A percentile compares a stretch with the other conserved stretches of the same genome.
Evolutionary conservation across 2,888 invertebrate species (phyloP).

Genomic region (Machimus rusticus): DNA sequence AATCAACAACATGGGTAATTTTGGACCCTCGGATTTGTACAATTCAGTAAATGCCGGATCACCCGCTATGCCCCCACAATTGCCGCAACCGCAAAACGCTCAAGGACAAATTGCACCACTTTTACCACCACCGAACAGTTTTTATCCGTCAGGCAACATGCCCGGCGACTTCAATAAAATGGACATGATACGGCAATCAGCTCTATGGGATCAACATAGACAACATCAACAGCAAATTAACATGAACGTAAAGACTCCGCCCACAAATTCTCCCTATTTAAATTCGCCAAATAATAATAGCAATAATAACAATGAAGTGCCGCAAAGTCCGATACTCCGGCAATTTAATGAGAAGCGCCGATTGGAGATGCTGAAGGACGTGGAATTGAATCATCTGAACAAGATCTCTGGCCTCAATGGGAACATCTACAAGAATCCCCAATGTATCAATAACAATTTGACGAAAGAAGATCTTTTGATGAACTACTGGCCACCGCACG

Average conservation of each 20-base stretch:
- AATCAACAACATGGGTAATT: conserved; percentile 46
- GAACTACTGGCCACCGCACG: conserved; percentile 45
- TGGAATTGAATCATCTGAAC: conserved; percentile 46
- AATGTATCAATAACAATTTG: conserved; percentile 44
- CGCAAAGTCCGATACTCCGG: conserved; percentile 43
- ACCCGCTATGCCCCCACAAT: conserved; percentile 20
- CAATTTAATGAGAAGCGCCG: conserved; percentile 46
- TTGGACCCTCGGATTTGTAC: conserved; percentile 49
- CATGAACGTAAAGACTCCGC: conserved; percentile 47
- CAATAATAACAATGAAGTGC: conserved; percentile 32
- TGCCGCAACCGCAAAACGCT: conserved; percentile 4
- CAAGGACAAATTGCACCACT: conserved; percentile 43
- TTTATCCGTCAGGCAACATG: conserved; percentile 42
- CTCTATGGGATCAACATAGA: conserved; percentile 47
- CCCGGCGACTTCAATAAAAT: conserved; percentile 44
- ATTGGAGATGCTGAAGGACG: conserved; percentile 45
- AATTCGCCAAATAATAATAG: conserved; percentile 43
- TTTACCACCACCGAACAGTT: conserved; percentile 42
- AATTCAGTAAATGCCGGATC: neutral
- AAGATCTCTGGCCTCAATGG: conserved; percentile 41
- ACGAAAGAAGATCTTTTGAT: conserved; percentile 45
- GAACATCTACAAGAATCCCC: conserved; percentile 43
- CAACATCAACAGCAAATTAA: conserved; percentile 46
- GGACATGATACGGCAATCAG: conserved; percentile 45
- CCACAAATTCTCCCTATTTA: conserved; percentile 47